These are phyloP conservation scores for Pelusios castaneus DNA, from an alignment of 2,113 vertebrate species.

Conservation along the genomic window DNA sequence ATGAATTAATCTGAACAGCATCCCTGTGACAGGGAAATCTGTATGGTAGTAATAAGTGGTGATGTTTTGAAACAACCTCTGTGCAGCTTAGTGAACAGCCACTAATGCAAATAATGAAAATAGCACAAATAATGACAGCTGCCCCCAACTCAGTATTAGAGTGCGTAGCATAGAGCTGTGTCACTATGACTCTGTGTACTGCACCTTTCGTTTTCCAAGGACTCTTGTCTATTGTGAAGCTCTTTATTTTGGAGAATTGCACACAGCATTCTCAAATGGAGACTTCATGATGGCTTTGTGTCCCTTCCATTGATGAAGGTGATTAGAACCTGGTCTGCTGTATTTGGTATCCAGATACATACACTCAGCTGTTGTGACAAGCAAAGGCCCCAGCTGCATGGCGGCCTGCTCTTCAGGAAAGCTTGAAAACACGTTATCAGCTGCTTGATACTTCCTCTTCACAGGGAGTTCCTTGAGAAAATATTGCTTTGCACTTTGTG, in stretches of 20 bases:
- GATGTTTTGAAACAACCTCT: neutral
- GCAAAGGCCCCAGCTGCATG: neutral
- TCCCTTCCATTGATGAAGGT: neutral
- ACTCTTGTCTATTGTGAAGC: neutral
- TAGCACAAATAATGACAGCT: neutral
- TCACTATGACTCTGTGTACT: neutral
- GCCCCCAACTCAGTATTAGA: neutral
- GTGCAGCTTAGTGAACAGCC: neutral
- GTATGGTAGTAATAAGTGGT: neutral
- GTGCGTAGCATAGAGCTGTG: neutral
- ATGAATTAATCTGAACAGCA: neutral
- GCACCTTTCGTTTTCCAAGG: neutral
- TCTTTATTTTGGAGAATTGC: neutral
- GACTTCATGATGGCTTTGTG: neutral
- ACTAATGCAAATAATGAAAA: neutral
- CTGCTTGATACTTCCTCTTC: neutral
- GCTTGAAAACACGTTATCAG: neutral
- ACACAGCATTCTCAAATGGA: neutral
- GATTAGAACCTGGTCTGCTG: neutral
- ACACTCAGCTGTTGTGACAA: fast-evolving
- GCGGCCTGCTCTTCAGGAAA: neutral
- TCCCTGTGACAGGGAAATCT: neutral
- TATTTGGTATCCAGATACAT: neutral
- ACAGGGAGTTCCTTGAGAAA: fast-evolving
- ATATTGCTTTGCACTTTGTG: neutral